Evolutionary conservation across 2,888 invertebrate species (phyloP), one percentile per base, ranked within the genome.

Genomic region (Lycia hirtaria): DNA sequence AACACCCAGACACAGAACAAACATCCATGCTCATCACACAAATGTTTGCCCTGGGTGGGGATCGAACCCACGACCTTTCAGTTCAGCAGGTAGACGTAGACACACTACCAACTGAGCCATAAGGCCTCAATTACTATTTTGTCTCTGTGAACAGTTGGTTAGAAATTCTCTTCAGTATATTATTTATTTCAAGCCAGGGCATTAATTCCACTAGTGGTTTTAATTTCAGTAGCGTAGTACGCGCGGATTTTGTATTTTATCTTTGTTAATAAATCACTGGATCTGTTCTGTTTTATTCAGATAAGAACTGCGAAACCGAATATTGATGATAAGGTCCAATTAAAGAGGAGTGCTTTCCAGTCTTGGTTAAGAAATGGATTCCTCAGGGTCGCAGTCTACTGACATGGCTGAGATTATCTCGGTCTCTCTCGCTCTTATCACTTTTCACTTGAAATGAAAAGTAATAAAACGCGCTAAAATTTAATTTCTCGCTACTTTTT

Each of bases 181-280:
- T 55, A 59, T 51, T 55, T 55, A 59, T 60, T 40, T 51, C 56
- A 12, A 22, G 30, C 33, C 44, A 47, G 17, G 26, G 32, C 56
- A 53, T 56, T 56, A 53, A 52, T 49, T 32, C 37, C 47, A 19
- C 35, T 24, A 48, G 41, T n/a, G n/a, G n/a, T n/a, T n/a, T n/a
- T n/a, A n/a, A n/a, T n/a, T 55, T 56, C 41, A 12, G 24, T 50
- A 52, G 33, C 43, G 24, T 50, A 52, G 33, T 38, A 37, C 14
- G 15, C 17, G 12, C 15, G 10, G 41, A 52, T 58, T 49, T 48
- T 32, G 14, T 22, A 38, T 45, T 53, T 38, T 44, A 44, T 52
- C 52, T 45, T 4, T n/a, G 14, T 17, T 37, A 28, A 53, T 53
- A 53, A 53, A 53, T 53, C 52, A 44, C 51, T 7, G 43, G 17